Percentiles rank a stretch among this genome's conserved stretches.
phyloP scores from a whole-genome alignment of 92 coral and sea anemone species.

The Isaurus tuberculatus region DNA sequence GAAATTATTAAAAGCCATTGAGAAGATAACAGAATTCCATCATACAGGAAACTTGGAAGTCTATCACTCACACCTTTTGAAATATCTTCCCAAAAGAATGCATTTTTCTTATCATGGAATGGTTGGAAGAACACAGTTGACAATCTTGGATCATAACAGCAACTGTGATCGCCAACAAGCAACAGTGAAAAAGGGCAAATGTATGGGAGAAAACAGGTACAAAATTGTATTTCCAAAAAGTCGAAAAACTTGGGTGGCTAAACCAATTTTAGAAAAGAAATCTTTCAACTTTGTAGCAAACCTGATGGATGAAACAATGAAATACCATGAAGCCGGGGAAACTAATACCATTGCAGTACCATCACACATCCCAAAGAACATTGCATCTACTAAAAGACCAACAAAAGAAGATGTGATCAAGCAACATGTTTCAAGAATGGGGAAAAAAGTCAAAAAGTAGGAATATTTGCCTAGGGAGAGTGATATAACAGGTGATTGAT shows the following conservation, averaged over 20 bases:
- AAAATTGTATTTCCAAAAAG: conserved; percentile 52
- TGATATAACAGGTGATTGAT: too few species aligned
- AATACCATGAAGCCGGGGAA: neutral
- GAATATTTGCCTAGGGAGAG: neutral
- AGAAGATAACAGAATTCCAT: conserved; percentile 19
- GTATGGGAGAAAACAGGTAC: conserved; percentile 39
- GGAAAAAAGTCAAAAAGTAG: neutral
- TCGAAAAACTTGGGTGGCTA: conserved; percentile 57
- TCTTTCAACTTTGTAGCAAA: conserved; percentile 20
- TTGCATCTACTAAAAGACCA: conserved; percentile 27
- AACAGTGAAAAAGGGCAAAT: conserved; percentile 39
- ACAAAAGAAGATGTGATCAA: conserved; percentile 41
- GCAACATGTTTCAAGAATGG: conserved; percentile 6
- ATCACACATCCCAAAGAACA: conserved; percentile 29
- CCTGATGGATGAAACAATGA: conserved; percentile 45
- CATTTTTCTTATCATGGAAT: conserved; percentile 45
- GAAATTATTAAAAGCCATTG: conserved; percentile 22
- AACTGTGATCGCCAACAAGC: conserved; percentile 29
- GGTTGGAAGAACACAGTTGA: conserved; percentile 42
- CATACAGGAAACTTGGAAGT: conserved; percentile 27
- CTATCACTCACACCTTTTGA: neutral
- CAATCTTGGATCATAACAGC: conserved; percentile 44
- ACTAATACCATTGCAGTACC: conserved; percentile 8
- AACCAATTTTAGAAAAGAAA: conserved; percentile 51
- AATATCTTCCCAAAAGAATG: conserved; percentile 29